A percentile compares a stretch with the other conserved stretches of the same genome.
Conservation (phyloP, 2,113 vertebrate species). For the Trochalopteron elliotii region DNA sequence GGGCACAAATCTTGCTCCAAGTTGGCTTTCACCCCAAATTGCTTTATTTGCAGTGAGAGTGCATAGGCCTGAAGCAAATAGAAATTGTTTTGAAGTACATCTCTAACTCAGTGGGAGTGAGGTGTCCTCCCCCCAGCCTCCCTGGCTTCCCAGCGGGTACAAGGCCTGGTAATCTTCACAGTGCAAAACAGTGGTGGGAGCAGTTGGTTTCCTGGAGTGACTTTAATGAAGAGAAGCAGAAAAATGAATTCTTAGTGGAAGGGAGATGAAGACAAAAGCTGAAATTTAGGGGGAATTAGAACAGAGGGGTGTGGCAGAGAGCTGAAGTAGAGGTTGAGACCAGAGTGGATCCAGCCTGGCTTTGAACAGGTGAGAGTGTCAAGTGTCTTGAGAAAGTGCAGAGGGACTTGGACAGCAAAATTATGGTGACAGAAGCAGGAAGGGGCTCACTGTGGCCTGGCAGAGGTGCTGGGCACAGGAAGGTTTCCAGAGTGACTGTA, state of each 20-base stretch:
- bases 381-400: not conserved
- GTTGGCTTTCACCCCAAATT: not conserved
- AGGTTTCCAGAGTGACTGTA: not conserved
- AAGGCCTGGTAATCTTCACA: not conserved
- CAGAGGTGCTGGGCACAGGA: not conserved
- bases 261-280: not conserved
- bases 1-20: not conserved
- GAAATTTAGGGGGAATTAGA: not conserved
- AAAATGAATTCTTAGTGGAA: not conserved
- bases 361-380: not conserved
- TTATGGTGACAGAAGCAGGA: not conserved
- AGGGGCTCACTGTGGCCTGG: not conserved
- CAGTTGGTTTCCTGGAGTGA: not conserved
- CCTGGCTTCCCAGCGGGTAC: not conserved
- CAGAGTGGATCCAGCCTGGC: not conserved
- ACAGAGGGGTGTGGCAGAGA: not conserved
- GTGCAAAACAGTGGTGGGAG: not conserved
- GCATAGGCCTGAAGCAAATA: not conserved
- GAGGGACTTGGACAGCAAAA: not conserved
- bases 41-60: not conserved
- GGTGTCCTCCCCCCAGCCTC: not conserved
- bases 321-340: not conserved
- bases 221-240: not conserved
- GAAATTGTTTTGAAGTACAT: not conserved
- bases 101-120: not conserved